Base-by-base conservation (phyloP, 1,140 invertebrate species). In the Carposina sasakii region DNA sequence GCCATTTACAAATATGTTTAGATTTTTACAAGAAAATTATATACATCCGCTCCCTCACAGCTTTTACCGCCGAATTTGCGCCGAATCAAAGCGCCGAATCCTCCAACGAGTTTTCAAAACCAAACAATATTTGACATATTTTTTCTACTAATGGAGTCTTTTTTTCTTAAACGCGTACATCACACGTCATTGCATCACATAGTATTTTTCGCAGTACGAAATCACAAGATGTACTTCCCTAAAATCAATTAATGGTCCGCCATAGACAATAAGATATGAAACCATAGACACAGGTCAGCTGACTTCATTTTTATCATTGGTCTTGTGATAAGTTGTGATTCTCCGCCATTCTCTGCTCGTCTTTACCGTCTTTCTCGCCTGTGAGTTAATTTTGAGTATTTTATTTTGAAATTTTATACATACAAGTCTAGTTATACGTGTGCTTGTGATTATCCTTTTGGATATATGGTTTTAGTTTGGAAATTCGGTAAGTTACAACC, bases 251-350 rank as follows among this genome's bases (percentile, higher is more conserved):
- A 66, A 54, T 43, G 30, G 51, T 9, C 12, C 17, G 41, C 17
- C 59, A 73, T 71, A 76, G 74, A 77, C 59, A 62, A 61, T 31
- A 17, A 20, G 19, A n/a, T n/a, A n/a, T n/a, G n/a, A 30, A 67
- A 37, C 54, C 75, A 78, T 75, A 76, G 72, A 81, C 54, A 54
- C 52, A 66, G 63, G 83, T 84, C 82, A 85, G 82, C 82, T 85
- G 82, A 85, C 82, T 83, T 67, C 61, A 75, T 48, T 81, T 82
- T 82, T 82, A 85, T 84, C 83, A 76, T 72, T 73, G 76, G 82
- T 84, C 82, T 85, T 85, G 82, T 85, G 82, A 85, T 84, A 83
- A 78, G 71, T 82, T 71, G 71, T 71, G 59, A 61, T 72, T 56
- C 72, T 79, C 82, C 83, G 81, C 83, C 83, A 85, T 85, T 85